Evolutionary conservation across 2,797 vertebrate species (phyloP).

Genomic region (Platalea minor): DNA sequence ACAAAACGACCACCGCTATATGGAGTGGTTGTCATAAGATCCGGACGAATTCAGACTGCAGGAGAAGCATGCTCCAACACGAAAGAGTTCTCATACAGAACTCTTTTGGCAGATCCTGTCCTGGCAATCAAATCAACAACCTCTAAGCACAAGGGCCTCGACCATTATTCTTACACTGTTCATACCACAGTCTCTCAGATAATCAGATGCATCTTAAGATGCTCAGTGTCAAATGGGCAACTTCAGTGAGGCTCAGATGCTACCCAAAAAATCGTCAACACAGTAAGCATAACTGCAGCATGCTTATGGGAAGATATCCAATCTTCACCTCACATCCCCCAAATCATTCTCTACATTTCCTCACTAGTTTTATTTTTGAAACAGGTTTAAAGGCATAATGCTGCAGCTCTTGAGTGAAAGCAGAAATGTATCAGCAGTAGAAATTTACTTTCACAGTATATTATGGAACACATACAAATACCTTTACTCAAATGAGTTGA

Average conservation of each 20-base stretch:
- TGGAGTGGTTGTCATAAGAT: background rate
- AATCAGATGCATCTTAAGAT: background rate
- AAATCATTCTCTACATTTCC: background rate
- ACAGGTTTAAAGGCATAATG: background rate
- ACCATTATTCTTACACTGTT: background rate
- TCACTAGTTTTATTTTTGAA: background rate
- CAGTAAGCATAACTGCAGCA: background rate
- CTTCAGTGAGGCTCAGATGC: background rate
- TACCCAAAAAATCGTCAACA: background rate
- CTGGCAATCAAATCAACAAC: background rate
- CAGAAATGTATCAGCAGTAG: background rate
- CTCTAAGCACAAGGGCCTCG: background rate
- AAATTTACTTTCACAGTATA: background rate
- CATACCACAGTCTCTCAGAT: background rate
- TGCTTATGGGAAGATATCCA: background rate
- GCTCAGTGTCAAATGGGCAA: background rate
- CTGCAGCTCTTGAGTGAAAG: background rate
- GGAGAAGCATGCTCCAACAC: background rate
- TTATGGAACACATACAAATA: background rate
- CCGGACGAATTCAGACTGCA: background rate
- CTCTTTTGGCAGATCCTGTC: background rate
- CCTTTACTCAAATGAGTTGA: background rate
- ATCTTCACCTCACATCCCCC: background rate
- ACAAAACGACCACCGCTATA: background rate
- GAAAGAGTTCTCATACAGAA: background rate